phyloP scores from a whole-genome alignment of 2,113 vertebrate species.

The Upupa epops region DNA sequence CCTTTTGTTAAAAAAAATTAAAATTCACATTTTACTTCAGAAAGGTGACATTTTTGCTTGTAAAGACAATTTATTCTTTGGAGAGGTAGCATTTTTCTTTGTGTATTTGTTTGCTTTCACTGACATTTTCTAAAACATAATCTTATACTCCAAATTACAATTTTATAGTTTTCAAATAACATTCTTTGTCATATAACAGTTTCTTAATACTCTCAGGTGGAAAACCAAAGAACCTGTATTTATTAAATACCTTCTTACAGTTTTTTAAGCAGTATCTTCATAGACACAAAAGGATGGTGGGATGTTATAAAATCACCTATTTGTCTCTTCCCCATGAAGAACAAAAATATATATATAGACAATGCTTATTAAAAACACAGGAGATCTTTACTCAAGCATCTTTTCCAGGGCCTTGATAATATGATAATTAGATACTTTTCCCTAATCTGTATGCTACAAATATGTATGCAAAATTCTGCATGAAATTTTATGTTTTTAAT shows the following conservation, averaged over 20 bases:
- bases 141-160: background rate
- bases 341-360: background rate
- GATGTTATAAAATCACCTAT: background rate
- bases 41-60: background rate
- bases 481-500: background rate
- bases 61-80: background rate
- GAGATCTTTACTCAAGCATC: background rate
- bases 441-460: background rate
- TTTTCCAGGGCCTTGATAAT: background rate
- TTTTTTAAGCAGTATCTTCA: background rate
- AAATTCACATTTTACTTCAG: background rate
- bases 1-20: background rate
- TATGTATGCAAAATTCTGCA: background rate
- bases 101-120: background rate
- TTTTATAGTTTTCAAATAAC: background rate
- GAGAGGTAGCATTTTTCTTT: background rate
- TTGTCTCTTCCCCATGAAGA: background rate
- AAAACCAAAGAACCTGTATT: background rate
- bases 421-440: background rate
- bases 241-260: background rate
- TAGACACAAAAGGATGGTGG: background rate
- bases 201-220: background rate
- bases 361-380: background rate
- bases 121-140: background rate
- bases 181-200: background rate